These are phyloP conservation scores for Rhineura floridana DNA, from an alignment of 2,113 vertebrate genomes.

Conservation along the genomic window DNA sequence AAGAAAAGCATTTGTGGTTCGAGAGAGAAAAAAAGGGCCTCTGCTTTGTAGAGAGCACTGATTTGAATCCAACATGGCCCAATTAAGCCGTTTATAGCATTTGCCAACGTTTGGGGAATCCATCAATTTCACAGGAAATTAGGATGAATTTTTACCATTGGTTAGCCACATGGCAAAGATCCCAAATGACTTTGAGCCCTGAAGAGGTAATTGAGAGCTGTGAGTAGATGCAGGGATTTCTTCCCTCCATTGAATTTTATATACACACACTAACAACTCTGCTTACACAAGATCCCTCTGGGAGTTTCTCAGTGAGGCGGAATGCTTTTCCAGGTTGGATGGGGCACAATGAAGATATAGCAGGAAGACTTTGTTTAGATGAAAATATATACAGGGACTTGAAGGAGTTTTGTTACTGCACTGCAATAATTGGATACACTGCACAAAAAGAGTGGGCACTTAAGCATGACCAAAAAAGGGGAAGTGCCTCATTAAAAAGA, in stretches of 20 bases:
- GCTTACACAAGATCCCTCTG: constrained; percentile 35
- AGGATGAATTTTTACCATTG: constrained; percentile 80
- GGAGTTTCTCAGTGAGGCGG: constrained; percentile 34
- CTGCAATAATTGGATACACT: background rate
- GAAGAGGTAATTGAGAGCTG: constrained; percentile 54
- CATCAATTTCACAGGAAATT: constrained; percentile 80
- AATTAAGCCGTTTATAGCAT: constrained; percentile 77
- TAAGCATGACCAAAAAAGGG: too few species aligned
- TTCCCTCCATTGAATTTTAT: constrained; percentile 44
- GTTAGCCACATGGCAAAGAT: constrained; percentile 73
- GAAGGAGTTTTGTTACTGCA: background rate
- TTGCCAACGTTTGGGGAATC: constrained; percentile 66
- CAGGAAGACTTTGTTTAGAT: background rate
- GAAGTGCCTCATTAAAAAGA: too few species aligned
- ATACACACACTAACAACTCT: constrained; percentile 4
- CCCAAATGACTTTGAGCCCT: constrained; percentile 47
- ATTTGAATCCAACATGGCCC: constrained; percentile 77
- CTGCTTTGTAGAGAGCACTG: constrained; percentile 70
- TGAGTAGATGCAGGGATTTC: constrained; percentile 48
- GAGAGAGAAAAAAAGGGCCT: constrained; percentile 38
- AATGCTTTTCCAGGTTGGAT: constrained; percentile 29
- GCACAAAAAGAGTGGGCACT: too few species aligned
- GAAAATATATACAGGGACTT: background rate
- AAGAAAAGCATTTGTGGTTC: constrained; percentile 60
- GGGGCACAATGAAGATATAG: background rate